Evolutionary conservation across 2,888 invertebrate species (phyloP).

Genomic region (Melanostoma mellinum): DNA sequence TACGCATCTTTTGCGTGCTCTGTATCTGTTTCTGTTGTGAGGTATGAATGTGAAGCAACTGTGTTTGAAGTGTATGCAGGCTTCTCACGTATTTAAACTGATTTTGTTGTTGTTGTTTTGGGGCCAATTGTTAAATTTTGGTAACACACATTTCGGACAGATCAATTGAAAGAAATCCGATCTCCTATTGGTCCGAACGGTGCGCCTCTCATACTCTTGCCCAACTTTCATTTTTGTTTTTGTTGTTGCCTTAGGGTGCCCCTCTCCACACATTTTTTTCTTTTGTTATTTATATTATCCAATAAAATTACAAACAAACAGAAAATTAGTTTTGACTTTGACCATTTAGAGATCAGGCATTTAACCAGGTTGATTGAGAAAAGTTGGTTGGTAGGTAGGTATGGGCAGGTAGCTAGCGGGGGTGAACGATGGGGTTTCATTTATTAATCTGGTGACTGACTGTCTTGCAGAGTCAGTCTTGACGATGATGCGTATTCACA

Average conservation of each 20-base stretch:
- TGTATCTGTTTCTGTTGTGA: neutral
- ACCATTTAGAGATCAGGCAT: constrained; percentile 11
- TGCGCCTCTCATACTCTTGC: constrained; percentile 21
- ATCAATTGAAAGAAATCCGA: constrained; percentile 56
- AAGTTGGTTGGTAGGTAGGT: constrained; percentile 22
- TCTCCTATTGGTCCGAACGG: constrained; percentile 58
- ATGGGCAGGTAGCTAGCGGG: constrained; percentile 40
- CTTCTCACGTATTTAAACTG: constrained; percentile 51
- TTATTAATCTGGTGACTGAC: constrained; percentile 62
- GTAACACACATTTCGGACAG: constrained; percentile 47
- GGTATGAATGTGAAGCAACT: constrained; percentile 18
- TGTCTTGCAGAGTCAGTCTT: constrained; percentile 52
- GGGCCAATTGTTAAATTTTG: constrained; percentile 41
- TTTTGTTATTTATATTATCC: constrained; percentile 55
- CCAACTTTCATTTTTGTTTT: constrained; percentile 68
- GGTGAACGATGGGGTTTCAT: constrained; percentile 2
- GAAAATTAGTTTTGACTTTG: constrained; percentile 22
- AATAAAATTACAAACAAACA: constrained; percentile 65
- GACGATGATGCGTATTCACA: constrained; percentile 32
- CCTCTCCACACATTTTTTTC: constrained; percentile 16
- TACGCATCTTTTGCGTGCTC: constrained; percentile 31
- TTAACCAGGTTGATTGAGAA: constrained; percentile 6
- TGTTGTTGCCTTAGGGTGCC: constrained; percentile 34
- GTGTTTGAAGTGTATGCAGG: constrained; percentile 26
- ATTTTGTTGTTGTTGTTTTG: constrained; percentile 20